Percentiles rank a stretch among this genome's conserved stretches.
phyloP scores from a whole-genome alignment of 2,113 vertebrate genomes.

The Monopterus albus region DNA sequence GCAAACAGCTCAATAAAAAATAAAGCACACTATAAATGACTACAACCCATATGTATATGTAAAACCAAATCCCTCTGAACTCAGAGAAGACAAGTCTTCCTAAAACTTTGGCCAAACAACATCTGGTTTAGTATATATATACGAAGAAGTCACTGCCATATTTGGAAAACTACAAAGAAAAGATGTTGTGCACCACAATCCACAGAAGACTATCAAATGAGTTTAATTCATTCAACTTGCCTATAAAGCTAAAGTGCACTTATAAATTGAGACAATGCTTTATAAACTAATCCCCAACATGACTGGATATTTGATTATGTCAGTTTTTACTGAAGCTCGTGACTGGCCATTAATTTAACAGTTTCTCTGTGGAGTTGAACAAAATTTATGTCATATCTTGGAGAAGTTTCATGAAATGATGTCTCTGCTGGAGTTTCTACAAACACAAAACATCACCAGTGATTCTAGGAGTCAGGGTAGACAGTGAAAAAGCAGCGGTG shows the following conservation, averaged over 20 bases:
- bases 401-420: not conserved
- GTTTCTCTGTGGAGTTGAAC: not conserved
- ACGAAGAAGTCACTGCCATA: conserved; percentile 43
- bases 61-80: not conserved
- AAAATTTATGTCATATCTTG: conserved; percentile 8
- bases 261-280: conserved; percentile 21
- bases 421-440: conserved; percentile 38
- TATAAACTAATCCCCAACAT: conserved; percentile 1
- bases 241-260: conserved; percentile 33
- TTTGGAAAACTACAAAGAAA: conserved; percentile 24
- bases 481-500: conserved; percentile 12
- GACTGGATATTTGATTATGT: conserved; percentile 1
- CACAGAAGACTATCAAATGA: conserved; percentile 33
- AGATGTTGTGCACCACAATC: conserved; percentile 45
- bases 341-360: not conserved
- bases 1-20: not conserved
- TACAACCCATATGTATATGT: not conserved
- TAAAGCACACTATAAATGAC: not conserved
- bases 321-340: not conserved
- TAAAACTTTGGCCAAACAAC: conserved; percentile 37
- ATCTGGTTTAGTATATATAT: conserved; percentile 70
- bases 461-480: conserved; percentile 28
- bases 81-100: not conserved
- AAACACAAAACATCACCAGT: conserved; percentile 20
- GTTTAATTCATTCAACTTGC: conserved; percentile 17